Conservation (phyloP, 2,113 vertebrate species). For the Hyla sarda region DNA sequence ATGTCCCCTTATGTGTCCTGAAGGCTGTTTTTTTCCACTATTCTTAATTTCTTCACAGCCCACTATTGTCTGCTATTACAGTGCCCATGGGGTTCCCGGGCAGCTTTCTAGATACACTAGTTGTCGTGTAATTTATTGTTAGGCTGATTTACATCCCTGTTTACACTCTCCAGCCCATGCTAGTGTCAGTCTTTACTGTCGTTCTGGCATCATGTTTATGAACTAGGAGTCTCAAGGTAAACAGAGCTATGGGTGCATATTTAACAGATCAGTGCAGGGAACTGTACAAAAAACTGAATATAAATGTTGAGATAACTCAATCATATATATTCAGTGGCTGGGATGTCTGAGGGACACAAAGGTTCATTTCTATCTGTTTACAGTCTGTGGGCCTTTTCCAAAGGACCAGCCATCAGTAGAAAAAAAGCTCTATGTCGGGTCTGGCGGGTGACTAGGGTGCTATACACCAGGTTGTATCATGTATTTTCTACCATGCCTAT, state of each 20-base stretch:
- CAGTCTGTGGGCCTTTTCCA: too few species aligned
- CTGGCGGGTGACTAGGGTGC: too few species aligned
- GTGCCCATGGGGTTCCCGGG: not conserved
- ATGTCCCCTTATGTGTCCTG: too few species aligned
- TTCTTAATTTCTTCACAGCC: too few species aligned
- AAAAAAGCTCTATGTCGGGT: too few species aligned
- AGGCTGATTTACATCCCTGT: not conserved
- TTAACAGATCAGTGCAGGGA: not conserved
- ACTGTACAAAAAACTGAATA: not conserved
- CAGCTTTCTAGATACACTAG: not conserved
- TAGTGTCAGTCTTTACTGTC: not conserved
- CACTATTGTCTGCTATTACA: not conserved
- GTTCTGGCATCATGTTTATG: not conserved
- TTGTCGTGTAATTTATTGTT: not conserved
- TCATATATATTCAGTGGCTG: too few species aligned
- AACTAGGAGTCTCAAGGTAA: not conserved
- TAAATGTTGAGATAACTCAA: not conserved
- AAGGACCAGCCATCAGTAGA: too few species aligned
- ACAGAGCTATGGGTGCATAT: not conserved
- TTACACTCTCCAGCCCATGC: not conserved
- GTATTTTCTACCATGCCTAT: too few species aligned
- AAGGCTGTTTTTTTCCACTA: too few species aligned
- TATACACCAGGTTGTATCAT: too few species aligned
- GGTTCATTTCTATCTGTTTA: too few species aligned
- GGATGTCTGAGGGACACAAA: too few species aligned